Evolutionary conservation across 2,797 vertebrate species (phyloP).

Genomic region (Artibeus jamaicensis): DNA sequence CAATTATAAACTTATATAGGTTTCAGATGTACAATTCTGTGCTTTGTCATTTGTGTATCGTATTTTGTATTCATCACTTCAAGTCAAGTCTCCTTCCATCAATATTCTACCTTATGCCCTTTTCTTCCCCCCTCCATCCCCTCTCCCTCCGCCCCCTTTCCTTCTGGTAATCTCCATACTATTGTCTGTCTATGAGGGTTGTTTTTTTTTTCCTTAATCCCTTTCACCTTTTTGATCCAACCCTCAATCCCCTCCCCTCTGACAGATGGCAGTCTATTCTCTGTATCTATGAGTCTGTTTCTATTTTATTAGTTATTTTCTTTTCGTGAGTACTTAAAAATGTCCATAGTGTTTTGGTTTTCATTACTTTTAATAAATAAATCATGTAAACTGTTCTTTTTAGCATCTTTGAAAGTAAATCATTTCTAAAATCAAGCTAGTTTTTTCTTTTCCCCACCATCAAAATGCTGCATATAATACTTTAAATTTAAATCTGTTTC

Average conservation of each 20-base stretch:
- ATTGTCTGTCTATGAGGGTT: not conserved
- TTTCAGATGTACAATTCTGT: not conserved
- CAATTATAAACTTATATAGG: not conserved
- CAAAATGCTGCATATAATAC: not conserved
- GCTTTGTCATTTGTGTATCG: not conserved
- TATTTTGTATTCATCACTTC: not conserved
- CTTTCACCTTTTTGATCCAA: not conserved
- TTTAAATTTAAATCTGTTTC: constrained; percentile 15
- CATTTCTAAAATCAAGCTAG: constrained; percentile 37
- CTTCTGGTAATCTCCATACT: not conserved
- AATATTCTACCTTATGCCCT: not conserved
- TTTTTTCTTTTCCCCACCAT: not conserved
- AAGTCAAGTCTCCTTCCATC: not conserved
- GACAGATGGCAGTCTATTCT: not conserved
- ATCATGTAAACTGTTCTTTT: constrained; percentile 18
- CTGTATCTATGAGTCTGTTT: not conserved
- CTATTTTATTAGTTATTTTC: not conserved
- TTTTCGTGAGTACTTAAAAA: not conserved
- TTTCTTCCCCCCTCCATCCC: no score
- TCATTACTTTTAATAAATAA: constrained; percentile 3
- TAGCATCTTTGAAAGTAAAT: constrained; percentile 28
- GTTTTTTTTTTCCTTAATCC: not conserved
- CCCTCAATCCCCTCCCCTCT: not conserved
- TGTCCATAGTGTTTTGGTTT: not conserved
- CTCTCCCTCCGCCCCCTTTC: no score